Conservation (phyloP, 53 echinoderm and acorn worm species). For the Arbacia lixula region DNA sequence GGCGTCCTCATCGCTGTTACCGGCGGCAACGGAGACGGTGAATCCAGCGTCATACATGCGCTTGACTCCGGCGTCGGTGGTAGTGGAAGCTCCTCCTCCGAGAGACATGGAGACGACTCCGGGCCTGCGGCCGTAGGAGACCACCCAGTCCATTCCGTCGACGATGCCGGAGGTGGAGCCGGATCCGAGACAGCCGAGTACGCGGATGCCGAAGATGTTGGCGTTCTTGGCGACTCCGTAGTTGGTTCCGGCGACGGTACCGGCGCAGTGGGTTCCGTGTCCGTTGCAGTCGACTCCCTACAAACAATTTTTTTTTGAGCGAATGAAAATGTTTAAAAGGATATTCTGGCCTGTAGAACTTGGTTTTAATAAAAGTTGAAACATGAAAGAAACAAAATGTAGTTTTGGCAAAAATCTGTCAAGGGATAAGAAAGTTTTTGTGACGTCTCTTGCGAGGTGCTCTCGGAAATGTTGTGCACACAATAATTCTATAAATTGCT, state of each 20-base stretch:
- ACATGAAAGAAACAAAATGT: too few species aligned
- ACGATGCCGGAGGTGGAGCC: slow-evolving; percentile 24
- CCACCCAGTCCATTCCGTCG: slow-evolving; percentile 67
- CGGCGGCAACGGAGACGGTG: slow-evolving; percentile 64
- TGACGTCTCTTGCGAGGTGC: too few species aligned
- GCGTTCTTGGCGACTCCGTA: slow-evolving; percentile 42
- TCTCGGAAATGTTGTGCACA: too few species aligned
- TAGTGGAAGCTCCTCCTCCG: slow-evolving; percentile 51
- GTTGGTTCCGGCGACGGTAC: slow-evolving; percentile 8
- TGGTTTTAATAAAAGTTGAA: too few species aligned
- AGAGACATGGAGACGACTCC: slow-evolving; percentile 74
- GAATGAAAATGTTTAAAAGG: too few species aligned
- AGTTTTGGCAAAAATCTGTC: too few species aligned
- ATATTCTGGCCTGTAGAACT: too few species aligned
- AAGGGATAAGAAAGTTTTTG: too few species aligned
- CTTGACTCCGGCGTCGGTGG: slow-evolving; percentile 46
- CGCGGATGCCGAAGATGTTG: slow-evolving; percentile 40
- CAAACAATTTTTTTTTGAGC: too few species aligned
- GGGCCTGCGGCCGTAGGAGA: slow-evolving; percentile 38
- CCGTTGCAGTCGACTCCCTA: slow-evolving; percentile 40
- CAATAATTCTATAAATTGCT: too few species aligned
- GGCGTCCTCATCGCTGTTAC: slow-evolving; percentile 63
- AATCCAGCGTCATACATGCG: slow-evolving; percentile 37
- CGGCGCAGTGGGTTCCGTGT: slow-evolving; percentile 49
- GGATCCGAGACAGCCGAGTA: slow-evolving; percentile 29